These are phyloP conservation scores for Periophthalmus modestus DNA, from an alignment of 2,113 vertebrate genomes.

Conservation along the genomic window DNA sequence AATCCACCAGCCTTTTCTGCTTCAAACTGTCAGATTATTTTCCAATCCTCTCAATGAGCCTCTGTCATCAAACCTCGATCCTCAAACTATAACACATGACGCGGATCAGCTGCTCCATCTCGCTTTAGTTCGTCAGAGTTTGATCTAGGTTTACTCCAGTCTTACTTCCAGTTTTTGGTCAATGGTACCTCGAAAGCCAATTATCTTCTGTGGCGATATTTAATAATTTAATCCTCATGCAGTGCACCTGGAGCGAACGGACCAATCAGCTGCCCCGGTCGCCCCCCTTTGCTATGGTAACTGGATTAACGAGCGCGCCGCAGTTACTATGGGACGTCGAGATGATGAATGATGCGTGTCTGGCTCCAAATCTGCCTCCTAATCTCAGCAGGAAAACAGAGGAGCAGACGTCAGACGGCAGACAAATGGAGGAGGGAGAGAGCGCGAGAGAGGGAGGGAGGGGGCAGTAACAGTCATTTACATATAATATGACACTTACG, in stretches of 20 bases:
- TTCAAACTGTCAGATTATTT: neutral
- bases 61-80: neutral
- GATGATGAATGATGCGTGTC: slow-evolving; percentile 72
- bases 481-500: neutral
- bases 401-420: slow-evolving; percentile 42
- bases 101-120: too few relatives aligned
- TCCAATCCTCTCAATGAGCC: slow-evolving; percentile 1
- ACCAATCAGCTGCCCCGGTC: slow-evolving; percentile 12
- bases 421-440: slow-evolving; percentile 49
- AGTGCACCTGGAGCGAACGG: slow-evolving; percentile 31
- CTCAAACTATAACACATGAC: neutral
- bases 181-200: neutral
- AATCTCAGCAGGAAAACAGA: slow-evolving; percentile 66
- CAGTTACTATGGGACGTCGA: slow-evolving; percentile 64
- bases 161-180: neutral
- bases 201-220: neutral
- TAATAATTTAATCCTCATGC: slow-evolving; percentile 41
- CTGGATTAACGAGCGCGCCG: slow-evolving; percentile 60
- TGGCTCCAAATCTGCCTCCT: slow-evolving; percentile 65
- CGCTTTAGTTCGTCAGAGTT: too few relatives aligned
- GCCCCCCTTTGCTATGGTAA: slow-evolving; percentile 61
- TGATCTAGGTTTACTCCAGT: neutral
- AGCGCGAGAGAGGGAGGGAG: slow-evolving; percentile 15
- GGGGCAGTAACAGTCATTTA: neutral
- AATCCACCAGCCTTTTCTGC: neutral